Evolutionary conservation across 2,888 invertebrate genomes (phyloP), one percentile per base, ranked within the genome.

Genomic region (Achlya flavicornis): DNA sequence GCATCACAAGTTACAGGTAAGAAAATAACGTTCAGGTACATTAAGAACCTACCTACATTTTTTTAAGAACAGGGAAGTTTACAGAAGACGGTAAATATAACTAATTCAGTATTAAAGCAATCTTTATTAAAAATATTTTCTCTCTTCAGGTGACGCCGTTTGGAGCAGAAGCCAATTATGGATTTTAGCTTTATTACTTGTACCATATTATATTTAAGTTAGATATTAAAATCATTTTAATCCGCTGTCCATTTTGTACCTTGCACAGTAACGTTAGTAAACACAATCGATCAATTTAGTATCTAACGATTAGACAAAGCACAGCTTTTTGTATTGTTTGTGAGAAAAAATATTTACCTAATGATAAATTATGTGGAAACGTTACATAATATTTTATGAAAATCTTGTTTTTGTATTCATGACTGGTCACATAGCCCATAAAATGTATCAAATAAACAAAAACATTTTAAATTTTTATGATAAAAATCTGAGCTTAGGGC

Each of bases 1-100:
- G 91, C 92, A 69, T 91, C 92, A 69, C 92, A 92, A 72, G 92
- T 92, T 75, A 91, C 89, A 88, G 92, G 93, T 92, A 84, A 73
- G 73, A 12, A 35, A 38, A 38, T 33, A 35, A 41, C 10, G 8
- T 26, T 26, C 26, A 26, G 26, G 26, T 26, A 26, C 6, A 12
- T 11, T 12, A 41, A 3, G 7, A 12, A 35, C 5, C 7, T 7
- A 35, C 7, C 7, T 0, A 6, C 5, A 7, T 35, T 35, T 35
- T 35, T 35, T 3, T 6, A 3, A 35, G 26, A 26, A 26, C 1
- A 26, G 26, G 26, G 26, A 26, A 10, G 35, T 3, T 7, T 1
- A 10, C 10, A 38, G 38, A 38, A 38, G 7, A 10, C 3, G 38
- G 38, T 38, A 41, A 41, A 41, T 12, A 41, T 41, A n/a, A 46